Percentiles rank a stretch among this genome's conserved stretches.
These are phyloP conservation scores for Luscinia luscinia DNA, from an alignment of 2,797 vertebrate genomes.

Conservation along the genomic window DNA sequence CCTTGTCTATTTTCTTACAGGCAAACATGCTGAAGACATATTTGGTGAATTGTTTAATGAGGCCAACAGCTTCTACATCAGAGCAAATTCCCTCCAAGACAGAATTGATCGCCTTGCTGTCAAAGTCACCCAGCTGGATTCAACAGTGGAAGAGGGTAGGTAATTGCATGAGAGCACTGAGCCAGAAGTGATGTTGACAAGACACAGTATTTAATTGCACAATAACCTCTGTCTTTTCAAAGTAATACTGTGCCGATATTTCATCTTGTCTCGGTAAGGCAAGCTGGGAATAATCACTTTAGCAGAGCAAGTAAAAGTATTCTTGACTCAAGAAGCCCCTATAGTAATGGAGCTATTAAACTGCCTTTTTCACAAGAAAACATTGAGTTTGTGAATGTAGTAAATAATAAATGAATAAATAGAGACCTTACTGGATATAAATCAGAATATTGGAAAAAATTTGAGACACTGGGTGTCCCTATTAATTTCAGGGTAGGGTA, in stretches of 20 bases:
- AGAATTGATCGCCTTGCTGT: conserved; percentile 95
- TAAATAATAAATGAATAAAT: not conserved
- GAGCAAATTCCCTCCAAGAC: conserved; percentile 98
- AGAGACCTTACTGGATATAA: not conserved
- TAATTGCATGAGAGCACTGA: conserved; percentile 61
- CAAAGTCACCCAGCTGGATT: conserved; percentile 99
- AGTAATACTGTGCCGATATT: not conserved
- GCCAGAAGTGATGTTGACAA: conserved; percentile 60
- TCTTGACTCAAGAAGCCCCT: not conserved
- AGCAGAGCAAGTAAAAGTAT: not conserved
- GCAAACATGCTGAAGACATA: conserved; percentile 99
- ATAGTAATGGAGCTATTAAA: not conserved
- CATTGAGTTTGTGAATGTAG: not conserved
- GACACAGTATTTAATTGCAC: conserved; percentile 63
- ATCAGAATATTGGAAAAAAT: not conserved
- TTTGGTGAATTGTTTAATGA: conserved; percentile 98
- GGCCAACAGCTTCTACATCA: conserved; percentile 96
- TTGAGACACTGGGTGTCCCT: not conserved
- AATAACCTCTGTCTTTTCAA: conserved; percentile 47
- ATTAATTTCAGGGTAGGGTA: not conserved
- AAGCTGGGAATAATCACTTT: not conserved
- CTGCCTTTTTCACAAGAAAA: not conserved
- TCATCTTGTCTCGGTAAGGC: conserved; percentile 31
- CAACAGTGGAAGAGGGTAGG: conserved; percentile 98
- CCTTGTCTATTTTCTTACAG: conserved; percentile 74